Evolutionary conservation across 2,888 invertebrate species (phyloP).

Genomic region (Beris morrisii): DNA sequence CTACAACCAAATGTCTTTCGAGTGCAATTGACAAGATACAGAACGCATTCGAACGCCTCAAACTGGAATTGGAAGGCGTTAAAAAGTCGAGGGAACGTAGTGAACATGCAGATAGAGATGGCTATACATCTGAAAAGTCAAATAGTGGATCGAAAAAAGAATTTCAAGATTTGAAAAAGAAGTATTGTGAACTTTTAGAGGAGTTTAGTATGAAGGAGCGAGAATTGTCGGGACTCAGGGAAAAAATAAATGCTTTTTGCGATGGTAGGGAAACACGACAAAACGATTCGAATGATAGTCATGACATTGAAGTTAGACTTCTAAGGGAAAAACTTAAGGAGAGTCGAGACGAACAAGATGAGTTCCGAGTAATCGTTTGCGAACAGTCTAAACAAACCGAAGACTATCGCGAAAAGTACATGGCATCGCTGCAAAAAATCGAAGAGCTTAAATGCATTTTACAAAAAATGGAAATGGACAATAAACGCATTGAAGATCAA

Average conservation of each 20-base stretch:
- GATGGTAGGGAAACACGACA: background rate
- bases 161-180: slow-evolving; percentile 47
- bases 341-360: slow-evolving; percentile 49
- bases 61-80: slow-evolving; percentile 34
- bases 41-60: slow-evolving; percentile 32
- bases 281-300: slow-evolving; percentile 37
- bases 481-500: slow-evolving; percentile 50
- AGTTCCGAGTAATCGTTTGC: slow-evolving; percentile 50
- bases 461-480: slow-evolving; percentile 49
- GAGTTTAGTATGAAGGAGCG: slow-evolving; percentile 50
- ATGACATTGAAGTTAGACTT: slow-evolving; percentile 48
- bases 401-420: slow-evolving; percentile 50
- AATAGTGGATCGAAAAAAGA: background rate
- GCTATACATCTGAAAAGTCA: background rate
- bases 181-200: slow-evolving; percentile 49
- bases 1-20: slow-evolving; percentile 29
- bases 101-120: slow-evolving; percentile 21
- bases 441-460: slow-evolving; percentile 52
- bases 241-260: slow-evolving; percentile 17
- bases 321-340: slow-evolving; percentile 49
- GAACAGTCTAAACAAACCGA: slow-evolving; percentile 50
- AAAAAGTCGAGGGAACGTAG: slow-evolving; percentile 21
- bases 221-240: slow-evolving; percentile 39
- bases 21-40: slow-evolving; percentile 36
- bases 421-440: slow-evolving; percentile 51